Base-by-base conservation (phyloP, 2,888 invertebrate species). In the Parascotia fuliginaria region DNA sequence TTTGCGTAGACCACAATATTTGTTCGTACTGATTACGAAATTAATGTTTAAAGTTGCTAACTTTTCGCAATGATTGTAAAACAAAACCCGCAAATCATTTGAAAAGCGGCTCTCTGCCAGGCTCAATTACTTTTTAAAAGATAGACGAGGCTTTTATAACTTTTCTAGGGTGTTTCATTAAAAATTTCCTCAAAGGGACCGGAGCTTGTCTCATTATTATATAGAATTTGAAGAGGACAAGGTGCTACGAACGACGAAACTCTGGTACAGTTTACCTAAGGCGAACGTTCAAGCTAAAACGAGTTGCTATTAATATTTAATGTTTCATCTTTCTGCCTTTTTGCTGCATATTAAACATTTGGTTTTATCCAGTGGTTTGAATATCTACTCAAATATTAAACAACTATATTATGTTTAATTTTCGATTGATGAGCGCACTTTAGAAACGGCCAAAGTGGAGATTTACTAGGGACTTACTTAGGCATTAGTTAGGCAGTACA, bases 131-230 rank as follows among this genome's bases (percentile, higher is more conserved):
- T 76, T 79, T 82, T 79, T 77, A 78, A 82, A 68, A 84, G 81
- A 79, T 78, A 77, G 75, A 72, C 71, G 74, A 67, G 62, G 75
- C 78, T 79, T 83, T 82, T 81, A 80, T 79, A 81, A 84, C 81
- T 76, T 81, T 81, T 80, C 79, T 79, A 79, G 74, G 80, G 79
- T 73, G 81, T 86, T 87, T 87, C 83, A 83, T 85, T 85, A 83
- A 86, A 85, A 84, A 77, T 72, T 79, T 81, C 73, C 76, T 79
- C 77, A 81, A 85, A 85, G 84, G 77, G 73, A 73, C 73, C 68
- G 71, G 65, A 72, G 80, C 79, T 81, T 79, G 83, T 83, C 81
- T 83, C 83, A 81, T 87, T 85, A 86, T 86, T 84, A 79, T 75
- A 81, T 81, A 77, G 78, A 75, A 79, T 85, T 83, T 82, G 73